Evolutionary conservation across 2,888 invertebrate species (phyloP).

Genomic region (Acleris sparsana): DNA sequence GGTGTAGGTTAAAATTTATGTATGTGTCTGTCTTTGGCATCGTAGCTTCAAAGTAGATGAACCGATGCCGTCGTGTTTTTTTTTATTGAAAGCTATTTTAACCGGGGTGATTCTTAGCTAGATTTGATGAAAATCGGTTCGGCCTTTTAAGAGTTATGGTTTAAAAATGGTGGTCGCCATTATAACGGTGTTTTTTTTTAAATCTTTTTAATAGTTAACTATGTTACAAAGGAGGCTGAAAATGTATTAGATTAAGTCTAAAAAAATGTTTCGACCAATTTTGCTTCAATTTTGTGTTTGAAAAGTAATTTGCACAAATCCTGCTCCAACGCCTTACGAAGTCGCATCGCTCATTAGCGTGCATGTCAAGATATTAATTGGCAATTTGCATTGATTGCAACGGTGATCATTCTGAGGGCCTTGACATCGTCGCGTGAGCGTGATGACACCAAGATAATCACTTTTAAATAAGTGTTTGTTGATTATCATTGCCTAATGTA

Average conservation of each 20-base stretch:
- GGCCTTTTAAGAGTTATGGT: too few relatives aligned
- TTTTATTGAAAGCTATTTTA: too few relatives aligned
- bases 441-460: slow-evolving; percentile 39
- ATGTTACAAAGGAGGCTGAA: too few relatives aligned
- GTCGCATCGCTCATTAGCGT: slow-evolving; percentile 36
- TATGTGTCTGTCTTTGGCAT: not conserved
- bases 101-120: not conserved
- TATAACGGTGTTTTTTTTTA: too few relatives aligned
- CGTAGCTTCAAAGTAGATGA: not conserved
- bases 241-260: too few relatives aligned
- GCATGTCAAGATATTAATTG: slow-evolving; percentile 56
- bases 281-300: too few relatives aligned
- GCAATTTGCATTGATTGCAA: slow-evolving; percentile 61
- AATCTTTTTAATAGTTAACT: too few relatives aligned
- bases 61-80: not conserved
- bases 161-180: too few relatives aligned
- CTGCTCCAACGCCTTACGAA: not conserved
- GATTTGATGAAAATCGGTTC: not conserved
- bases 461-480: slow-evolving; percentile 23
- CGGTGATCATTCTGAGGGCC: slow-evolving; percentile 39
- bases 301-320: not conserved
- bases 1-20: too few relatives aligned
- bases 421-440: slow-evolving; percentile 40
- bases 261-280: too few relatives aligned
- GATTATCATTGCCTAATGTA: slow-evolving; percentile 13